A percentile compares a stretch with the other conserved stretches of the same genome.
Conservation (phyloP, 2,888 invertebrate species). For the Heliconius charithonia region DNA sequence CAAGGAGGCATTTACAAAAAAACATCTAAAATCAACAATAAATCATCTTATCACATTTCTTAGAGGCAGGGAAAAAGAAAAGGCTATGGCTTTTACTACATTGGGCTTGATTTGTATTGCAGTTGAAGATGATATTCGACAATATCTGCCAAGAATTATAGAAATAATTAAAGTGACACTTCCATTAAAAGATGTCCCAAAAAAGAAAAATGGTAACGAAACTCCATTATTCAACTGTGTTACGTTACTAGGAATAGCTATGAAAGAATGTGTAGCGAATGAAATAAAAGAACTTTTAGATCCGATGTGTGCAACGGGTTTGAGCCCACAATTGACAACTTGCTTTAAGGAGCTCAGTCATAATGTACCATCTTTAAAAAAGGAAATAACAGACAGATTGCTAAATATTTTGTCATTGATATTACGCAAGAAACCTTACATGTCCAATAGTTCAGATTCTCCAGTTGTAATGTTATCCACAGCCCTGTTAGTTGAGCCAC, state of each 20-base stretch:
- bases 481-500: constrained; percentile 80
- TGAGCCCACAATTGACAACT: constrained; percentile 95
- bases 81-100: constrained; percentile 94
- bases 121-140: constrained; percentile 91
- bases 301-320: constrained; percentile 95
- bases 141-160: constrained; percentile 92
- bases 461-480: constrained; percentile 72
- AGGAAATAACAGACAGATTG: constrained; percentile 95
- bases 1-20: constrained; percentile 89
- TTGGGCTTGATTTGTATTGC: constrained; percentile 96
- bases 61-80: constrained; percentile 92
- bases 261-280: constrained; percentile 89
- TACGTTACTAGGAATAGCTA: constrained; percentile 95
- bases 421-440: constrained; percentile 92
- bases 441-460: constrained; percentile 83
- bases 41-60: constrained; percentile 90
- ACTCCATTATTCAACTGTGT: constrained; percentile 97
- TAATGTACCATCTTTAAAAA: constrained; percentile 93
- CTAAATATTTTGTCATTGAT: constrained; percentile 95
- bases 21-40: constrained; percentile 90
- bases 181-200: constrained; percentile 90
- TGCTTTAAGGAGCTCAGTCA: constrained; percentile 95
- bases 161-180: constrained; percentile 90
- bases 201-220: constrained; percentile 89
- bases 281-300: constrained; percentile 94